A percentile compares a stretch with the other conserved stretches of the same genome.
Conservation (phyloP, 92 coral and sea anemone species). For the Epizoanthus scotinus region DNA sequence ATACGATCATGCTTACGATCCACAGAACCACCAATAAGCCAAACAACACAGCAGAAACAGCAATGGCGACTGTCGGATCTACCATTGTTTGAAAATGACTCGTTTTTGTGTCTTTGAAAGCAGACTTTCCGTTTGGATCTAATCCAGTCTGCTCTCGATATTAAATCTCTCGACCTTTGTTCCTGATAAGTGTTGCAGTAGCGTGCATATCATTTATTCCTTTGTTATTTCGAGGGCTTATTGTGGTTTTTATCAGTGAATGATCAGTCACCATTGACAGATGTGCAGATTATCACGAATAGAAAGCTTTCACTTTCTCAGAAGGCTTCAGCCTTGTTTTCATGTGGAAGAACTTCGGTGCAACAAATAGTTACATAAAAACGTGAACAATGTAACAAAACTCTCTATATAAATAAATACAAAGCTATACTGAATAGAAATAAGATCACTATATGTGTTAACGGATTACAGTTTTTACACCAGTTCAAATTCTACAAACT, state of each 20-base stretch:
- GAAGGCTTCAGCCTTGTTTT: background rate
- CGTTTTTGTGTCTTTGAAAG: background rate
- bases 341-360: too few species aligned
- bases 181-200: background rate
- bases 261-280: background rate
- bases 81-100: background rate
- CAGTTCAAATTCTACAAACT: too few species aligned
- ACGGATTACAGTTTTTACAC: too few species aligned
- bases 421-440: too few species aligned
- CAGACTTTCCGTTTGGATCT: background rate
- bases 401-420: too few species aligned
- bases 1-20: slow-evolving; percentile 16
- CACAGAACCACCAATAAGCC: slow-evolving; percentile 13
- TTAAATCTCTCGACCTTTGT: background rate
- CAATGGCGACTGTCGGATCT: slow-evolving; percentile 20
- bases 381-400: too few species aligned
- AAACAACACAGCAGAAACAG: slow-evolving; percentile 24
- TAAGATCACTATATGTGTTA: too few species aligned
- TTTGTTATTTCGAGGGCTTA: slow-evolving; percentile 3
- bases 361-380: too few species aligned
- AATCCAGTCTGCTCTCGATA: background rate
- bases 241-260: background rate
- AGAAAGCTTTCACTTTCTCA: background rate
- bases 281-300: background rate
- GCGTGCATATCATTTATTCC: background rate